phyloP scores from a whole-genome alignment of 2,113 vertebrate species.

The Ceyx cyanopectus region DNA sequence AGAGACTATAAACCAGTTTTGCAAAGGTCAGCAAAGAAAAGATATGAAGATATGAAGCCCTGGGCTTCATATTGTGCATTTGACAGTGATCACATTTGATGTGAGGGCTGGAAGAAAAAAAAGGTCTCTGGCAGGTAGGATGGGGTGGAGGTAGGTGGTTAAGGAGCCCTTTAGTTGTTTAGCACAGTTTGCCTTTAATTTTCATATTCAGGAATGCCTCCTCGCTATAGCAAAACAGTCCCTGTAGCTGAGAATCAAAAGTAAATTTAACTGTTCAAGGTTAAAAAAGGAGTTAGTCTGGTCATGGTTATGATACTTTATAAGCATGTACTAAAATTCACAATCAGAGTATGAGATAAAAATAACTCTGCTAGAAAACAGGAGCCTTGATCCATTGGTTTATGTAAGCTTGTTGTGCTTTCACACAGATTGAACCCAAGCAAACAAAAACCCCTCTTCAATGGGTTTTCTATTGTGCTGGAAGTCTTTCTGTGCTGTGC shows the following conservation, averaged over 20 bases:
- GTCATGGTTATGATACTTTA: neutral
- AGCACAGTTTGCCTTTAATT: neutral
- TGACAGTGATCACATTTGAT: neutral
- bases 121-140: neutral
- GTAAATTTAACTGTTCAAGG: neutral
- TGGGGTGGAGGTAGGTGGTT: neutral
- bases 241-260: neutral
- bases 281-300: neutral
- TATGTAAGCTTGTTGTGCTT: neutral
- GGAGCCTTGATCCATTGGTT: neutral
- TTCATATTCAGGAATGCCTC: neutral
- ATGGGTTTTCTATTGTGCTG: neutral
- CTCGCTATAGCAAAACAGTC: neutral
- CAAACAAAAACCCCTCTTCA: neutral
- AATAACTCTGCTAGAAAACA: neutral
- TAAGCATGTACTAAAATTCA: neutral
- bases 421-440: neutral
- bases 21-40: constrained; percentile 18
- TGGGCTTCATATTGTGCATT: neutral
- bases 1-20: neutral
- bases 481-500: neutral
- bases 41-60: neutral
- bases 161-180: neutral
- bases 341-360: neutral
- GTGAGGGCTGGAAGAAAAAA: neutral